Percentiles rank a stretch among this genome's conserved stretches.
These are phyloP conservation scores for Ia io DNA, from an alignment of 2,113 vertebrate genomes.

Conservation along the genomic window DNA sequence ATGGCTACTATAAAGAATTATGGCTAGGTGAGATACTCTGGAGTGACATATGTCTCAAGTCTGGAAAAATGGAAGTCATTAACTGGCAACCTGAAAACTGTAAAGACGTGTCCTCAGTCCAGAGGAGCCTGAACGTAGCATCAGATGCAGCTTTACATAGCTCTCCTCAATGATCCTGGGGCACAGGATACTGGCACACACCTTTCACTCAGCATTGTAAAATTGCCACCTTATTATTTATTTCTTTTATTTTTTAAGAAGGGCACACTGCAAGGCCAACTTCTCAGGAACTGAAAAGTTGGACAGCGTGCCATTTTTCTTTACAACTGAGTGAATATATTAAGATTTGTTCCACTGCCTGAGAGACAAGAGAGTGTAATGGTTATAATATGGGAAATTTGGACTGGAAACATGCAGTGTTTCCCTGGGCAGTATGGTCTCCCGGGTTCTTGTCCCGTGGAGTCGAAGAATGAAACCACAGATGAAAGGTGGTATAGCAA, in stretches of 20 bases:
- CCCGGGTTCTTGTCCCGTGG: no score
- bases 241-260: background rate
- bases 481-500: no score
- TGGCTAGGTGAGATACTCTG: background rate
- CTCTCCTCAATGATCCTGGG: background rate
- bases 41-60: background rate
- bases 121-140: background rate
- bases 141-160: background rate
- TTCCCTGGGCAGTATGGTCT: no score
- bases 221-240: background rate
- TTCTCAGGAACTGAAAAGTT: background rate
- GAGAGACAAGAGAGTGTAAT: background rate
- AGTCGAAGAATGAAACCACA: no score
- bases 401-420: no score
- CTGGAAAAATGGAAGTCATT: background rate
- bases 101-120: background rate
- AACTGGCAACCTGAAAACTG: background rate
- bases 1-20: conserved; percentile 5
- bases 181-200: background rate
- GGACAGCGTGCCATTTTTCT: background rate
- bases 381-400: background rate
- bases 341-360: background rate
- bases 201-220: background rate
- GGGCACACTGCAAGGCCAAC: background rate
- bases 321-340: background rate